Conservation (phyloP, 2,888 invertebrate genomes). For the Onchidella celtica region DNA sequence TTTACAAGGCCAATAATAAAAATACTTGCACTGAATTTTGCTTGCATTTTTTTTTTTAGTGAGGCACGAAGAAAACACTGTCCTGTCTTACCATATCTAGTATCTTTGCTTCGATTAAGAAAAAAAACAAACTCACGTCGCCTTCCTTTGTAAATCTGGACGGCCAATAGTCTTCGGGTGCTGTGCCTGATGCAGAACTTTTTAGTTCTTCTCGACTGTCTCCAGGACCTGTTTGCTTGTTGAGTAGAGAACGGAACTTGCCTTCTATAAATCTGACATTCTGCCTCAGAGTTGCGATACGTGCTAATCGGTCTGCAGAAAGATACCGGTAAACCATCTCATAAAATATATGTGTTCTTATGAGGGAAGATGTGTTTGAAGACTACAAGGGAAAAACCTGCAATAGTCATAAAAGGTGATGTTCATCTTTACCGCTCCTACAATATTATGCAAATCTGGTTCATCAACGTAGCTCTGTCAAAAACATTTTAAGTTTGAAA, state of each 20-base stretch:
- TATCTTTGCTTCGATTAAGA: neutral
- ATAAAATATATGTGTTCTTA: too few relatives aligned
- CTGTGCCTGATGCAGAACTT: constrained; percentile 54
- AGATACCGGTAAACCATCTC: too few relatives aligned
- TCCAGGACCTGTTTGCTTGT: neutral
- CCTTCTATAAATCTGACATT: constrained; percentile 24
- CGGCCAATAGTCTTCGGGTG: constrained; percentile 52
- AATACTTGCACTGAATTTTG: too few relatives aligned
- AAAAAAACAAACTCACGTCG: constrained; percentile 54
- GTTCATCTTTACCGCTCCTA: too few relatives aligned
- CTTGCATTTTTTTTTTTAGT: too few relatives aligned
- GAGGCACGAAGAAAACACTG: neutral
- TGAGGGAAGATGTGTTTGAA: too few relatives aligned
- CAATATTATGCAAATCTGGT: too few relatives aligned
- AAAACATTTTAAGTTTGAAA: too few relatives aligned
- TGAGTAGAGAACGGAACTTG: neutral
- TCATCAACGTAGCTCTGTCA: too few relatives aligned
- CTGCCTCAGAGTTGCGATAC: constrained; percentile 52
- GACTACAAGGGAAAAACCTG: too few relatives aligned
- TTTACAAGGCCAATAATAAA: too few relatives aligned
- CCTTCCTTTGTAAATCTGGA: constrained; percentile 59
- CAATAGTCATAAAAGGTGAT: too few relatives aligned
- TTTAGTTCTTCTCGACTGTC: constrained; percentile 51
- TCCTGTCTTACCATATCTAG: neutral
- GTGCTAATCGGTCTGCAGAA: constrained; percentile 48